Evolutionary conservation across 2,113 vertebrate genomes (phyloP).

Genomic region (Chionomys nivalis): DNA sequence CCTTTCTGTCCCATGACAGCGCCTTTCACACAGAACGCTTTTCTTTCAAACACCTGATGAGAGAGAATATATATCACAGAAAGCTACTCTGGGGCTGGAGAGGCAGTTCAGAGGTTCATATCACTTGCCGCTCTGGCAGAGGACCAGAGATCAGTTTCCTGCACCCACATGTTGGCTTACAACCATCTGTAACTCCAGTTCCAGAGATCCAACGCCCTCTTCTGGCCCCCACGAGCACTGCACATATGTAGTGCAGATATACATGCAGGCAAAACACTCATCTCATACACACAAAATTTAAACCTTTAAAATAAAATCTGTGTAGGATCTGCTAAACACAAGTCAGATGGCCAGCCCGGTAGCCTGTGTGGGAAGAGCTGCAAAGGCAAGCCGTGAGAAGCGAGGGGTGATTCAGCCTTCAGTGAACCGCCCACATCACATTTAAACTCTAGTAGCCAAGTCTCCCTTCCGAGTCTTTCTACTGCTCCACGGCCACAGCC

Average conservation of each 20-base stretch:
- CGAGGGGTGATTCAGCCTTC: accelerated
- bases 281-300: background rate
- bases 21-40: background rate
- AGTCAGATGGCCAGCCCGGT: background rate
- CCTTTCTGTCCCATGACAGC: background rate
- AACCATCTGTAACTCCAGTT: background rate
- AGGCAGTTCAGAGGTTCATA: background rate
- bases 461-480: background rate
- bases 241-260: background rate
- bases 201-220: background rate
- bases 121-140: background rate
- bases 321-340: background rate
- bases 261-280: background rate
- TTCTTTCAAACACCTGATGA: background rate
- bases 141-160: no score
- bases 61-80: background rate
- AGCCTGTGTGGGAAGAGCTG: background rate
- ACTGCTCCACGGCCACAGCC: background rate
- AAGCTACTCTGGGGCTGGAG: no score
- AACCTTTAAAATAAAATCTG: background rate
- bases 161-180: background rate
- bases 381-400: background rate
- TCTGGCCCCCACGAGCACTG: background rate
- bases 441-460: background rate
- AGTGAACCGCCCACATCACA: background rate